Base-by-base conservation (phyloP, 1,140 invertebrate genomes). In the Elysia chlorotica region DNA sequence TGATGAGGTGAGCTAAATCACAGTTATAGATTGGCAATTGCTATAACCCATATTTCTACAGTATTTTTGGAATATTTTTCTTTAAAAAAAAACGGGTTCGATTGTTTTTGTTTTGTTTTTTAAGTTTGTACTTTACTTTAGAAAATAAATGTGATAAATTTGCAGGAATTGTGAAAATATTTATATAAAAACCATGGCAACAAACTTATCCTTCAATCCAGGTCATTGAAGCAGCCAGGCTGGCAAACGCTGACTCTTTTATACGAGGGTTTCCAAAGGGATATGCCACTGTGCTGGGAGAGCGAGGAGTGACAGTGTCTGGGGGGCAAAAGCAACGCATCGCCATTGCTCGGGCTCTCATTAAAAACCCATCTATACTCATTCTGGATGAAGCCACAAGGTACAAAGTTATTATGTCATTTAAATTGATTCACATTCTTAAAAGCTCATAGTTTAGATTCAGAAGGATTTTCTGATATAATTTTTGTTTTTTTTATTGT, bases 321-420 rank as follows among this genome's bases (percentile, higher is more conserved):
- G 95, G 95, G 2, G 95, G 95, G 0, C 95, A 97, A 86, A 94
- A 96, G 78, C 95, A 97, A 84, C 89, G 95, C 73, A 93, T 97
- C 75, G 94, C 95, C 14, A 97, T 97, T 75, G 95, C 95, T 0
- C 86, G 95, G 73, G 95, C 95, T 0, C 89, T 97, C 23, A 83
- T 97, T 0, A 96, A 96, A 88, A 92, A 95, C 82, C 96, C 95
- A 0, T 90, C 91, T 23, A 91, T 97, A 76, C 88, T 97, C 33
- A 92, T 97, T 77, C 84, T 96, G 38, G 95, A 97, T 88, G 95
- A 97, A 89, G 95, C 95, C 25, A 97, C 95, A 4, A 96, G 93
- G 93, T 94, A 82, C 37, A 23, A 30, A n/a, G 4, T 14, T 65
- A 23, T 14, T 48, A n/a, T 48, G 41, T 14, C 41, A 48, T 48